A percentile compares a stretch with the other conserved stretches of the same genome.
These are phyloP conservation scores for Australoheros scitulus DNA, from an alignment of 2,113 vertebrate genomes.

Conservation along the genomic window DNA sequence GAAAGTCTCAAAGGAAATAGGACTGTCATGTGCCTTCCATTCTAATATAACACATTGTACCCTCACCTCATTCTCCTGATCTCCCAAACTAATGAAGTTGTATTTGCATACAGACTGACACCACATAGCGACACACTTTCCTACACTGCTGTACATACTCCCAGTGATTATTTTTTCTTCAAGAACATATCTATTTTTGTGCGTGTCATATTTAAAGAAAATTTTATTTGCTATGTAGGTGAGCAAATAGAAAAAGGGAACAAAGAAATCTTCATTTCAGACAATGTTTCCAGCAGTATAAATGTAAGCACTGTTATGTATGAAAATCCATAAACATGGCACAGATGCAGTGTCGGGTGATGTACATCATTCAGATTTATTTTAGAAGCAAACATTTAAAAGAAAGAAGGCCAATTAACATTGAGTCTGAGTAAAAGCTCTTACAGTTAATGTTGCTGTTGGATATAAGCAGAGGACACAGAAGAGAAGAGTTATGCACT, in stretches of 20 bases:
- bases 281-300: not conserved
- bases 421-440: not conserved
- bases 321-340: not conserved
- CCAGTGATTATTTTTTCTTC: slow-evolving; percentile 15
- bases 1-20: slow-evolving; percentile 66
- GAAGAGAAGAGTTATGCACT: not conserved
- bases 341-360: not conserved
- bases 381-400: not conserved
- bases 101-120: slow-evolving; percentile 64
- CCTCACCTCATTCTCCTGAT: slow-evolving; percentile 55
- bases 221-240: not conserved
- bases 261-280: not conserved
- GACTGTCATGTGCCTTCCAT: slow-evolving; percentile 57
- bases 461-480: not conserved
- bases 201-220: not conserved
- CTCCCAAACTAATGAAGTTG: slow-evolving; percentile 66
- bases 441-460: not conserved
- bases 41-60: slow-evolving; percentile 57
- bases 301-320: not conserved
- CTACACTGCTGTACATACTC: not conserved
- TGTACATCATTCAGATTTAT: not conserved
- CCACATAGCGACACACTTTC: slow-evolving; percentile 5
- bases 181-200: slow-evolving; percentile 47
- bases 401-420: not conserved
- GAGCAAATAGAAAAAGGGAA: not conserved